phyloP scores from a whole-genome alignment of 1,140 invertebrate genomes.

The Aleiodes sp. region DNA sequence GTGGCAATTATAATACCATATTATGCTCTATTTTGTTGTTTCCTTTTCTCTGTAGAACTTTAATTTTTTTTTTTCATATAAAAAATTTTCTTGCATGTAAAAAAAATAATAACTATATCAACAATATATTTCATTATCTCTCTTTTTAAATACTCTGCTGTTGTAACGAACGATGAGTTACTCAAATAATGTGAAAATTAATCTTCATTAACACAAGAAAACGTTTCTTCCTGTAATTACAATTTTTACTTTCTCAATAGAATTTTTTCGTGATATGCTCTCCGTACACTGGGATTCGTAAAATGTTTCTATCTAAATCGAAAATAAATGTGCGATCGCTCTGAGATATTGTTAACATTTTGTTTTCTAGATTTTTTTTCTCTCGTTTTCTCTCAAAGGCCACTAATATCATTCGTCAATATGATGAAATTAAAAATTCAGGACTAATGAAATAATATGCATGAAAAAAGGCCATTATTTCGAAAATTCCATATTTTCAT shows the following conservation, averaged over 20 bases:
- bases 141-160: too few relatives aligned
- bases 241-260: not conserved
- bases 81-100: too few relatives aligned
- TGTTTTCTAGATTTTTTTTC: not conserved
- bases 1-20: too few relatives aligned
- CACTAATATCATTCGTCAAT: conserved; percentile 21
- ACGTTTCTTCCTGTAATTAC: not conserved
- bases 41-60: too few relatives aligned
- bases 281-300: conserved; percentile 6
- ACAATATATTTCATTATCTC: too few relatives aligned
- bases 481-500: conserved; percentile 16
- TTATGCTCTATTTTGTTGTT: too few relatives aligned
- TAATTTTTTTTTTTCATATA: too few relatives aligned
- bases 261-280: conserved; percentile 16
- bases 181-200: too few relatives aligned
- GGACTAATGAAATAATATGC: conserved; percentile 14
- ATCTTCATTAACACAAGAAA: not conserved
- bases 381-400: conserved; percentile 17
- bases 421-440: conserved; percentile 3
- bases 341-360: not conserved
- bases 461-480: conserved; percentile 6
- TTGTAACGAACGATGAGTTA: too few relatives aligned
- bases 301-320: not conserved
- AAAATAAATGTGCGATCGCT: conserved; percentile 1
- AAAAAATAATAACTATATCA: too few relatives aligned